phyloP scores from a whole-genome alignment of 1,140 invertebrate genomes.

The Drosophila setifemur region DNA sequence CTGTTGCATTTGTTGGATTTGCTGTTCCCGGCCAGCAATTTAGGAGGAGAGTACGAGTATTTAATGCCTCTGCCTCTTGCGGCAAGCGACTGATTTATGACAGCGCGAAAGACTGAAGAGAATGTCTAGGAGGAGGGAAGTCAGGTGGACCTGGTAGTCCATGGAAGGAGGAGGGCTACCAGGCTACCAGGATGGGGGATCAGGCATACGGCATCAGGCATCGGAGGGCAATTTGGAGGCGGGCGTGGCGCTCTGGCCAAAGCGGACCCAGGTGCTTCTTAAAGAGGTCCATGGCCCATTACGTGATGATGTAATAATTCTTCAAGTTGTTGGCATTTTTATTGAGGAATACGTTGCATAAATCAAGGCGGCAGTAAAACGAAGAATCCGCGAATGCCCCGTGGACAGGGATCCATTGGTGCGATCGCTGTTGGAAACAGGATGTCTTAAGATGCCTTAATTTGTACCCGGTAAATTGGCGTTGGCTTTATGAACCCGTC shows the following conservation, averaged over 20 bases:
- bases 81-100: slow-evolving; percentile 71
- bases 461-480: slow-evolving; percentile 48
- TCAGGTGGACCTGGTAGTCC: too few relatives aligned
- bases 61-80: slow-evolving; percentile 56
- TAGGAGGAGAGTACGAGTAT: slow-evolving; percentile 61
- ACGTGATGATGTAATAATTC: slow-evolving; percentile 80
- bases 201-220: slow-evolving; percentile 11
- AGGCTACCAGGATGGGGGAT: too few relatives aligned
- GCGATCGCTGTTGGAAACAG: slow-evolving; percentile 45
- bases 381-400: slow-evolving; percentile 30
- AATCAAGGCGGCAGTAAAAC: slow-evolving; percentile 76
- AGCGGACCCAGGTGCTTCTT: slow-evolving; percentile 7
- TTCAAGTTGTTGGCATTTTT: slow-evolving; percentile 72
- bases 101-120: slow-evolving; percentile 53
- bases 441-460: slow-evolving; percentile 60
- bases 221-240: slow-evolving; percentile 65
- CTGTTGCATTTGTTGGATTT: slow-evolving; percentile 22
- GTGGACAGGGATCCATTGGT: too few relatives aligned
- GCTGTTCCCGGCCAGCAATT: slow-evolving; percentile 62
- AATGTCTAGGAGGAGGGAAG: slow-evolving; percentile 12
- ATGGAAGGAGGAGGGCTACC: neutral
- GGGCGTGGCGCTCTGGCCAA: slow-evolving; percentile 61
- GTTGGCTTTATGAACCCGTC: slow-evolving; percentile 7
- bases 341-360: slow-evolving; percentile 78
- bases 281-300: slow-evolving; percentile 51